Percentiles rank a stretch among this genome's conserved stretches.
Evolutionary conservation across 2,113 vertebrate genomes (phyloP).

Genomic region (Thalassarche chlororhynchos): DNA sequence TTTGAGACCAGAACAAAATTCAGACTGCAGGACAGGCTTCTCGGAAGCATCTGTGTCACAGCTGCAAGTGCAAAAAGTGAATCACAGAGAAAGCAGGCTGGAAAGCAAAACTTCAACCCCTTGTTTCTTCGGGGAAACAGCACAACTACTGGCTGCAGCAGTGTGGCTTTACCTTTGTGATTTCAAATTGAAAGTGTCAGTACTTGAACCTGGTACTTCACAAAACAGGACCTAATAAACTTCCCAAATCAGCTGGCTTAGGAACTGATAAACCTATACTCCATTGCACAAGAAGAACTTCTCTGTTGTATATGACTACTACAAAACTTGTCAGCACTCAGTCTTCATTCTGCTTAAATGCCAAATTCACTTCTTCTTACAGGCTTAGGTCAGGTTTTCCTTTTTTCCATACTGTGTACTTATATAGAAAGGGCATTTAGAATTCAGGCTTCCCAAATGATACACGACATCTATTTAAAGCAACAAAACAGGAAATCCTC

Average conservation of each 20-base stretch:
- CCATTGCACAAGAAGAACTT: neutral
- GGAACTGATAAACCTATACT: neutral
- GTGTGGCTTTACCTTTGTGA: neutral
- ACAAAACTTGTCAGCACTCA: neutral
- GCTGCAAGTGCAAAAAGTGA: neutral
- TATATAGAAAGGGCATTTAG: neutral
- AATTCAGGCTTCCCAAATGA: neutral
- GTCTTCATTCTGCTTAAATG: neutral
- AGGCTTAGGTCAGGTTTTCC: neutral
- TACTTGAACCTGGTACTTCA: neutral
- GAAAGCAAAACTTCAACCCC: neutral
- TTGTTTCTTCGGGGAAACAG: neutral
- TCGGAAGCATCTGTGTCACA: neutral
- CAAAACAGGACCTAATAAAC: neutral
- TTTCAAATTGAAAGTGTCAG: neutral
- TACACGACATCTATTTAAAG: neutral
- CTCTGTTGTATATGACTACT: neutral
- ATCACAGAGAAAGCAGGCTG: neutral
- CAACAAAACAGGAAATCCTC: neutral
- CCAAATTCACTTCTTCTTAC: neutral
- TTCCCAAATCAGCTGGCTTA: neutral
- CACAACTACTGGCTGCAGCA: neutral
- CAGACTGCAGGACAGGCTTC: neutral
- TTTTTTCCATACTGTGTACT: neutral
- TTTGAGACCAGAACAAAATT: neutral